A percentile compares a stretch with the other conserved stretches of the same genome.
These are phyloP conservation scores for Capitulum mitella DNA, from an alignment of 2,888 invertebrate species.

Conservation along the genomic window DNA sequence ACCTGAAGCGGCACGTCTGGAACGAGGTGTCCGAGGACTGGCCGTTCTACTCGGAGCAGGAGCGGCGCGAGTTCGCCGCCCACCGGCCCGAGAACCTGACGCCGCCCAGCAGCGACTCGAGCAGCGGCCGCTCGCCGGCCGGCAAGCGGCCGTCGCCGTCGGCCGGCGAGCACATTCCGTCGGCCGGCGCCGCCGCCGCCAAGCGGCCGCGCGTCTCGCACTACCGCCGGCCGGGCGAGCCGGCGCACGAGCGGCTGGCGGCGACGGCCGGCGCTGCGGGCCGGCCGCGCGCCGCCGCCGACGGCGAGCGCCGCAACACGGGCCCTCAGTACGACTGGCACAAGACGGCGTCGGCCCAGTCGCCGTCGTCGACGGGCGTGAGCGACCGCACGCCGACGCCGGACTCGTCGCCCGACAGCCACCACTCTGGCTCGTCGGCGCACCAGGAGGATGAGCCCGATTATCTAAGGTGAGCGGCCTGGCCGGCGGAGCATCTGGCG, in stretches of 20 bases:
- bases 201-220: slow-evolving; percentile 85
- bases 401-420: slow-evolving; percentile 20
- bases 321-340: slow-evolving; percentile 13
- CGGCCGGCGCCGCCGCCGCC: slow-evolving; percentile 46
- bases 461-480: background rate
- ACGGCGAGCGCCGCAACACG: slow-evolving; percentile 1
- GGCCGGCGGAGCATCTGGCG: background rate
- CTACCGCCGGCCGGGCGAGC: slow-evolving; percentile 56
- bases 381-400: slow-evolving; percentile 27
- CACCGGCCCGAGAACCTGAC: slow-evolving; percentile 70
- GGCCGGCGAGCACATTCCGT: slow-evolving; percentile 46
- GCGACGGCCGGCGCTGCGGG: background rate
- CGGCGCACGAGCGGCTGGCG: slow-evolving; percentile 28
- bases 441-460: background rate
- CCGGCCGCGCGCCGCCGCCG: background rate
- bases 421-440: slow-evolving; percentile 17
- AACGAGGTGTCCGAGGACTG: slow-evolving; percentile 89
- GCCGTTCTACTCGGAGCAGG: slow-evolving; percentile 88
- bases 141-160: slow-evolving; percentile 55
- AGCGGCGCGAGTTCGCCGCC: slow-evolving; percentile 51
- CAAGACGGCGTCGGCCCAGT: background rate
- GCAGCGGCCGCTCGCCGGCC: slow-evolving; percentile 46
- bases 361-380: slow-evolving; percentile 16
- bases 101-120: slow-evolving; percentile 74
- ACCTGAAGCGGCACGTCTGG: slow-evolving; percentile 78